These are phyloP conservation scores for Apomyelois bistriatella DNA, from an alignment of 2,888 invertebrate genomes.

Conservation along the genomic window DNA sequence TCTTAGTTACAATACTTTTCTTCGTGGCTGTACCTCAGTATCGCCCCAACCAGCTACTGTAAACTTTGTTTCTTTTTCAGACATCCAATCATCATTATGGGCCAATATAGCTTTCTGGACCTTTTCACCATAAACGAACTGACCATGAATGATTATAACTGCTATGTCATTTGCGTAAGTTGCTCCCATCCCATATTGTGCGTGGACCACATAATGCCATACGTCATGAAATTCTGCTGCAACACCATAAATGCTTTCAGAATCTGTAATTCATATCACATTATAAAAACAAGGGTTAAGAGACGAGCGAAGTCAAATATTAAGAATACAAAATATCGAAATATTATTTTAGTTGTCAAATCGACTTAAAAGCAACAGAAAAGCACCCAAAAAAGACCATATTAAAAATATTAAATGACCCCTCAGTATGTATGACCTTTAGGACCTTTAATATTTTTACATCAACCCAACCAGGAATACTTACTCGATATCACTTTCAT, in stretches of 20 bases:
- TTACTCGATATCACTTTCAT: slow-evolving; percentile 40
- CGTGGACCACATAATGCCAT: slow-evolving; percentile 33
- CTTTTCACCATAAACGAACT: slow-evolving; percentile 24
- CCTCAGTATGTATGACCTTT: too few relatives aligned
- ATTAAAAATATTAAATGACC: too few relatives aligned
- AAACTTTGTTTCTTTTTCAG: slow-evolving; percentile 29
- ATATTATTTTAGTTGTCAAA: too few relatives aligned
- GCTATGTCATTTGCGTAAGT: slow-evolving; percentile 38
- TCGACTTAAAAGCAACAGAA: too few relatives aligned
- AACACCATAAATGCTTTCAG: slow-evolving; percentile 29
- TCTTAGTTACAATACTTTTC: too few relatives aligned
- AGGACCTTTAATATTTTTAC: neutral
- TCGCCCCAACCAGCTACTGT: slow-evolving; percentile 44
- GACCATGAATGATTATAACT: slow-evolving; percentile 30
- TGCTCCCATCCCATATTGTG: slow-evolving; percentile 28
- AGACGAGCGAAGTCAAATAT: too few relatives aligned
- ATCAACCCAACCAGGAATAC: neutral
- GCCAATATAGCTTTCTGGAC: slow-evolving; percentile 30
- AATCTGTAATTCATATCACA: slow-evolving; percentile 26
- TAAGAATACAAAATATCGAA: too few relatives aligned
- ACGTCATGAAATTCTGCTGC: slow-evolving; percentile 26
- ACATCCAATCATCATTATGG: slow-evolving; percentile 32
- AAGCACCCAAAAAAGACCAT: too few relatives aligned
- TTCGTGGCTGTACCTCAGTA: slow-evolving; percentile 35
- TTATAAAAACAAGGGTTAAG: too few relatives aligned